Evolutionary conservation across 2,797 vertebrate genomes (phyloP), one percentile per base, ranked within the genome.

Genomic region (Telmatherina bonti): DNA sequence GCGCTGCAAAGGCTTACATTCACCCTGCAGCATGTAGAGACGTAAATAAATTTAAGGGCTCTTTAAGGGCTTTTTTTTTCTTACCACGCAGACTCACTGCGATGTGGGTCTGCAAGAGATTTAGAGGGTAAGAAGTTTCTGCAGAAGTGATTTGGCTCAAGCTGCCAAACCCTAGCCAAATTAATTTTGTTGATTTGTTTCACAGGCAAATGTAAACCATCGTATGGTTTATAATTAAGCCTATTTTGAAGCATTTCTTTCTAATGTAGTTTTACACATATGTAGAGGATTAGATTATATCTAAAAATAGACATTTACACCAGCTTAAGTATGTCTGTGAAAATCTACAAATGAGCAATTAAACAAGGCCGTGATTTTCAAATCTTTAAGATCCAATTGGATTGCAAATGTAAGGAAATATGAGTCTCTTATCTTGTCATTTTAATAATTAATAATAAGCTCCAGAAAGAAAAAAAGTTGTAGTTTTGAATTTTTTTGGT

Each of bases 141-240:
- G 74, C 85, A 79, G 80, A 86, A 87, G 85, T 80, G 74, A 90
- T 92, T 90, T 86, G 72, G 66, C 70, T 60, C 67, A 77, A 55
- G 67, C 63, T 69, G 73, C 71, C 66, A 78, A 85, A 89, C 80
- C 85, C 79, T 84, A 84, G 73, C 65, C 63, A 79, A 85, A 83
- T 89, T 72, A 77, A 82, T 88, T 89, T 80, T 59, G 73, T 81
- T 88, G 79, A 91, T 88, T 90, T 83, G 85, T 86, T 88, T 88
- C 67, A 60, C 72, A 81, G 81, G 79, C 81, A 84, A 88, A 93
- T 83, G 73, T 81, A 78, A 90, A 88, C 72, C 79, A 76, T 77
- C 62, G 41, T 22, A 52, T 61, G 76, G 35, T 72, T 84, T 85
- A 68, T 85, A 85, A 88, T 88, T 84, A 87, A 38, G 27, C 35